phyloP scores from a whole-genome alignment of 2,888 invertebrate genomes.

The Platerodrilus igneus region DNA sequence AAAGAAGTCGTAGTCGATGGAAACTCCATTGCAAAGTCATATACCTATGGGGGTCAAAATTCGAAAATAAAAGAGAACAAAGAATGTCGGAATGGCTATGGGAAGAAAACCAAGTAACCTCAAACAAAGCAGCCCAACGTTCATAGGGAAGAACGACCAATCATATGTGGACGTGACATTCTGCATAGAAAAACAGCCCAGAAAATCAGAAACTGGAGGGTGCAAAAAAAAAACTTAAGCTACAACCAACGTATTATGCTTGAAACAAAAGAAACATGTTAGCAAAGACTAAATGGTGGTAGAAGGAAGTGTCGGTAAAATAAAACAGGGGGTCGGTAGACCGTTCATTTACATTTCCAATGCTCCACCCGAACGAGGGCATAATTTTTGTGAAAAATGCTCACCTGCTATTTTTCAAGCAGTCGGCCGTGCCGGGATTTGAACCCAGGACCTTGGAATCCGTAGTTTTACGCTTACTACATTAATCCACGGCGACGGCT shows the following conservation, averaged over 20 bases:
- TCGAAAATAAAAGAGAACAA: background rate
- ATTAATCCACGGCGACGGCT: too few species aligned
- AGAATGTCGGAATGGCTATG: background rate
- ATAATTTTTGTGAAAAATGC: too few species aligned
- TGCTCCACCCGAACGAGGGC: too few species aligned
- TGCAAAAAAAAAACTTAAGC: background rate
- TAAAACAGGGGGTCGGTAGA: background rate
- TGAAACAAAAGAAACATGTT: background rate
- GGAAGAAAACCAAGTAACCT: background rate
- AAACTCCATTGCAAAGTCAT: too few species aligned
- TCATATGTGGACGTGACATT: background rate
- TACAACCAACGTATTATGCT: background rate
- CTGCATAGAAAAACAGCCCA: background rate
- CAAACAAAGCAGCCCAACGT: background rate
- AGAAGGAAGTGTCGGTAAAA: background rate
- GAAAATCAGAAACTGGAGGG: background rate
- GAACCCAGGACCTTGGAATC: too few species aligned
- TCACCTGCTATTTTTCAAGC: too few species aligned
- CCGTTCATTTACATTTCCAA: too few species aligned
- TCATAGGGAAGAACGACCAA: background rate
- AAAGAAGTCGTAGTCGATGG: background rate
- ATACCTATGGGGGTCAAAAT: background rate
- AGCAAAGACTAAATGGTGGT: background rate
- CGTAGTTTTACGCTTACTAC: too few species aligned
- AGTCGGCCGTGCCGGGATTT: too few species aligned